Percentiles rank a stretch among this genome's conserved stretches.
These are phyloP conservation scores for Psilopogon haemacephalus DNA, from an alignment of 2,113 vertebrate genomes.

Conservation along the genomic window DNA sequence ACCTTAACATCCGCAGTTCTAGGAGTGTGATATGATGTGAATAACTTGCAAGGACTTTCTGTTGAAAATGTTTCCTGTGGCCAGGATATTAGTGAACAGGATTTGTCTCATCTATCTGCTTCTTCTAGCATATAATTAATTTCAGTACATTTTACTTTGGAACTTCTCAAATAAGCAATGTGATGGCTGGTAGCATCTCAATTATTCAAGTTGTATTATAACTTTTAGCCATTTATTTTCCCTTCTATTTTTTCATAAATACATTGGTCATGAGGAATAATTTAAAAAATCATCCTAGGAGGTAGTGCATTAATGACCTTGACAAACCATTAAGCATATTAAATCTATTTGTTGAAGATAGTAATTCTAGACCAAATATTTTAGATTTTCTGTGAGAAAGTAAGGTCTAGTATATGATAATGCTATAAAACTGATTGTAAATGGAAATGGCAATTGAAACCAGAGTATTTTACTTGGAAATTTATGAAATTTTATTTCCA, in stretches of 20 bases:
- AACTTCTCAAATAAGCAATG: background rate
- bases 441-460: background rate
- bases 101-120: background rate
- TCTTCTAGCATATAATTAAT: background rate
- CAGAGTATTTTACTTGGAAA: background rate
- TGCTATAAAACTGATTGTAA: background rate
- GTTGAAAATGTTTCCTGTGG: background rate
- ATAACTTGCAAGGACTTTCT: background rate
- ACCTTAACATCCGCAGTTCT: background rate
- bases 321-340: background rate
- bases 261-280: background rate
- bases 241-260: background rate
- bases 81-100: background rate
- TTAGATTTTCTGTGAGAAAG: background rate
- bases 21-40: background rate
- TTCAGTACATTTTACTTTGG: background rate
- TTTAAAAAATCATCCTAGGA: background rate
- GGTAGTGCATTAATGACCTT: background rate
- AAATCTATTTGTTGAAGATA: background rate
- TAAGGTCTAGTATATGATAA: background rate
- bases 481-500: background rate
- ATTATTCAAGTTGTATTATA: rapidly evolving
- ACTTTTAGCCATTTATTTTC: background rate
- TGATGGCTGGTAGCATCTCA: background rate
- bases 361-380: background rate